phyloP scores from a whole-genome alignment of 2,797 vertebrate genomes.

The Acrossocheilus fasciatus region DNA sequence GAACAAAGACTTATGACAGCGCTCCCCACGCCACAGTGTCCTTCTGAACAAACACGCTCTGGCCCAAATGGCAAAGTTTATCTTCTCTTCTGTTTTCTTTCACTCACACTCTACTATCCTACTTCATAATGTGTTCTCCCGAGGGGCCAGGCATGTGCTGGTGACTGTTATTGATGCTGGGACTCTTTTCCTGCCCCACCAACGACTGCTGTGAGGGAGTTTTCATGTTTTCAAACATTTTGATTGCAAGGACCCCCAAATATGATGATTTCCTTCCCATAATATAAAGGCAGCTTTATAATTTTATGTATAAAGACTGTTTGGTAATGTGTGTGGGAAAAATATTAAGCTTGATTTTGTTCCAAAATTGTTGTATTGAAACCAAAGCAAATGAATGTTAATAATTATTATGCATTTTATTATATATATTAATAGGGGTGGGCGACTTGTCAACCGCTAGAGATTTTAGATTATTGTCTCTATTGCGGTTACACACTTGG shows the following conservation, averaged over 20 bases:
- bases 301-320: background rate
- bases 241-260: background rate
- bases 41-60: slow-evolving; percentile 46
- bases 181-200: slow-evolving; percentile 69
- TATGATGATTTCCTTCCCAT: background rate
- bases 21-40: slow-evolving; percentile 5
- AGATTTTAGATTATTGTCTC: no score
- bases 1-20: slow-evolving; percentile 28
- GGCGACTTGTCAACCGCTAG: no score
- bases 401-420: background rate
- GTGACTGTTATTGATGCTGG: slow-evolving; percentile 72
- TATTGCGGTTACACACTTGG: no score
- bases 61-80: slow-evolving; percentile 49
- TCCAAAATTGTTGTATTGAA: background rate
- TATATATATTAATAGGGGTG: no score
- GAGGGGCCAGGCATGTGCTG: slow-evolving; percentile 35
- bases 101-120: slow-evolving; percentile 33
- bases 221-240: slow-evolving; percentile 60
- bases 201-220: slow-evolving; percentile 55
- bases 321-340: background rate
- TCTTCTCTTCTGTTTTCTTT: slow-evolving; percentile 49
- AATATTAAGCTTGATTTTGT: background rate
- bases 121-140: slow-evolving; percentile 40
- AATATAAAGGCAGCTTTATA: background rate
- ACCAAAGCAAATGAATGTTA: background rate